Percentiles rank a stretch among this genome's conserved stretches.
Conservation (phyloP, 1,140 invertebrate genomes). For the Trichogramma pretiosum region DNA sequence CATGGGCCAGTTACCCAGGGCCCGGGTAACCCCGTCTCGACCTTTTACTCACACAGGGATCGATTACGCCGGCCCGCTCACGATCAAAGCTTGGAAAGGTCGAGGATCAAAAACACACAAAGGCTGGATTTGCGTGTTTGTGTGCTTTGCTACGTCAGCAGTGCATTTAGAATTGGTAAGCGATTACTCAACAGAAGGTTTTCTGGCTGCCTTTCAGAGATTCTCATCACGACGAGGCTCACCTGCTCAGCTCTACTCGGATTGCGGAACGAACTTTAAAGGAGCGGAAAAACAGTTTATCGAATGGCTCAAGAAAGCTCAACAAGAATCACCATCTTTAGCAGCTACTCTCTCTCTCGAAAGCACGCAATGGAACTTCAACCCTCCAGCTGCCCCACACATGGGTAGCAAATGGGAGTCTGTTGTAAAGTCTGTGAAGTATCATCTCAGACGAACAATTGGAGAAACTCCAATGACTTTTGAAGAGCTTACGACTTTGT, state of each 20-base stretch:
- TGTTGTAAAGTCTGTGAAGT: background rate
- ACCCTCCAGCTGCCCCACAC: background rate
- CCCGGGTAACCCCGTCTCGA: constrained; percentile 3
- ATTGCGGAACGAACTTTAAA: constrained; percentile 33
- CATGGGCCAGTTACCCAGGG: background rate
- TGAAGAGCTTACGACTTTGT: constrained; percentile 17
- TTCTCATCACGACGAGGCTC: constrained; percentile 30
- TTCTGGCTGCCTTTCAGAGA: constrained; percentile 30
- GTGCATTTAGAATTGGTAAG: constrained; percentile 34
- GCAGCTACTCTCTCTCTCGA: too few species aligned
- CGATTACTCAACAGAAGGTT: constrained; percentile 26
- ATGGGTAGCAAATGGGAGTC: background rate
- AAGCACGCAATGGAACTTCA: background rate
- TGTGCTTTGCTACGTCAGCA: constrained; percentile 24
- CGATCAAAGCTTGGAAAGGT: constrained; percentile 20
- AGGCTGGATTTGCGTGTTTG: constrained; percentile 24
- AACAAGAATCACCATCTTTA: too few species aligned
- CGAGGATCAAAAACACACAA: constrained; percentile 21
- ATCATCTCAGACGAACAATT: constrained; percentile 8
- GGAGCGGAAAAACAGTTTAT: too few species aligned
- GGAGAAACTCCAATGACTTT: constrained; percentile 13
- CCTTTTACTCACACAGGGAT: constrained; percentile 26
- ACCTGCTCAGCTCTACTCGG: constrained; percentile 22
- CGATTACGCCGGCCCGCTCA: constrained; percentile 33
- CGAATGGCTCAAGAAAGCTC: too few species aligned